Evolutionary conservation across 2,888 invertebrate genomes (phyloP).

Genomic region (Furcula furcula): DNA sequence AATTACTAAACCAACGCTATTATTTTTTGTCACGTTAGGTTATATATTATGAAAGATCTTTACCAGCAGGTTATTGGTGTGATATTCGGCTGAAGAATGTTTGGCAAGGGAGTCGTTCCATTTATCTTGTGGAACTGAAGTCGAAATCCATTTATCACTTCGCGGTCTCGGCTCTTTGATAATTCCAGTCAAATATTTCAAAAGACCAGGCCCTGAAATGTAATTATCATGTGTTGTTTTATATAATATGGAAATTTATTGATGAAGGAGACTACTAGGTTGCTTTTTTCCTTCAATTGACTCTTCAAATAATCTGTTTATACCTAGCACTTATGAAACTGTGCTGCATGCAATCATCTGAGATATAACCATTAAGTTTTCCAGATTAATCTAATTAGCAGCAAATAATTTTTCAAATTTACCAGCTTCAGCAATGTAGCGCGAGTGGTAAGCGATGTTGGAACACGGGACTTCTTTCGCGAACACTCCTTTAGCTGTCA

Average conservation of each 20-base stretch:
- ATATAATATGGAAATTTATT: no score
- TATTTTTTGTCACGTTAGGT: no score
- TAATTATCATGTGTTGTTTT: not conserved
- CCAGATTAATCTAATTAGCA: no score
- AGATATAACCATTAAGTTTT: no score
- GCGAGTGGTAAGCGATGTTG: constrained; percentile 92
- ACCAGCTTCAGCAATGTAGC: constrained; percentile 86
- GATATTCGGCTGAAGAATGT: constrained; percentile 89
- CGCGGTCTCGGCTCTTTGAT: constrained; percentile 83
- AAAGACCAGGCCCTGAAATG: constrained; percentile 54
- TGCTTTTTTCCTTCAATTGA: no score
- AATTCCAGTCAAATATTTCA: constrained; percentile 79
- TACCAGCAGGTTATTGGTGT: constrained; percentile 88
- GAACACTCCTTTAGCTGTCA: constrained; percentile 41
- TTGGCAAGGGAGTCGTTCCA: constrained; percentile 44
- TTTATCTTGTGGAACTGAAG: constrained; percentile 84
- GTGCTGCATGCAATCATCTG: no score
- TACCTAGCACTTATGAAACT: no score
- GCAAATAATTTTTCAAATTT: no score
- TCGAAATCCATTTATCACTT: constrained; percentile 88
- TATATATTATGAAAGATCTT: no score
- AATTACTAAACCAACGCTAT: no score
- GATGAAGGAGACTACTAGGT: no score
- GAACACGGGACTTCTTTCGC: constrained; percentile 71
- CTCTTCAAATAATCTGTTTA: no score